Percentiles rank a stretch among this genome's conserved stretches.
phyloP scores from a whole-genome alignment of 2,797 vertebrate genomes.

The Aeoliscus strigatus region DNA sequence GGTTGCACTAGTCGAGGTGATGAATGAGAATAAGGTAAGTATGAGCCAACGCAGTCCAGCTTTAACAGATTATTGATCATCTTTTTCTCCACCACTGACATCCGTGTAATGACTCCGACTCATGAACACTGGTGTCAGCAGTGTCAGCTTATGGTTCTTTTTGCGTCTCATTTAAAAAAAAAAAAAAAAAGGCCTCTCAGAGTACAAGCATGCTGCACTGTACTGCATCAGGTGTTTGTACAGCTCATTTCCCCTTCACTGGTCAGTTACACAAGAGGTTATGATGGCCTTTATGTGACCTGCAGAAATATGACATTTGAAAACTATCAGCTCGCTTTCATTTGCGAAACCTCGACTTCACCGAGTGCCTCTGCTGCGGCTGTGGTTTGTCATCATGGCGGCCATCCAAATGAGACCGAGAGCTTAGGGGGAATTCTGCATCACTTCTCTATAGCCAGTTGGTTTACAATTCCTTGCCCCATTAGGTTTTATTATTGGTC shows the following conservation, averaged over 20 bases:
- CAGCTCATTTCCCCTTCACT: constrained; percentile 38
- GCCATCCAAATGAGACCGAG: constrained; percentile 46
- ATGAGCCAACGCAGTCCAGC: neutral
- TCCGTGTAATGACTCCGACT: constrained; percentile 32
- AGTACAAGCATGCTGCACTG: constrained; percentile 34
- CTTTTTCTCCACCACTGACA: constrained; percentile 16
- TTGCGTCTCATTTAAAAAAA: constrained; percentile 34
- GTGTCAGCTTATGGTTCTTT: constrained; percentile 16
- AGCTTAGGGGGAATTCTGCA: constrained; percentile 37
- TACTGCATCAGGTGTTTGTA: constrained; percentile 29
- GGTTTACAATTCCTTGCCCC: constrained; percentile 51
- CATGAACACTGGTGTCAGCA: constrained; percentile 17
- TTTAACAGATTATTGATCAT: constrained; percentile 45
- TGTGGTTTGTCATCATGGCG: constrained; percentile 40
- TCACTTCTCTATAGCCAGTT: constrained; percentile 42
- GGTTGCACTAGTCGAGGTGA: no score
- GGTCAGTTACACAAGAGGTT: constrained; percentile 25
- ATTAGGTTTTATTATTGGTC: constrained; percentile 61
- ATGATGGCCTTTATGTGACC: constrained; percentile 56
- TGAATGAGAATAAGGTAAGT: no score
- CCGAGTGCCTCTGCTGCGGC: constrained; percentile 26
- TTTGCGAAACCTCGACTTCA: constrained; percentile 32
- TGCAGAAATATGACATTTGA: constrained; percentile 51
- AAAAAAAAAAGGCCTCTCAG: constrained; percentile 41
- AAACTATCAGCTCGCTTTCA: constrained; percentile 44